Conservation (phyloP, 1,140 invertebrate genomes). For the Nephila pilipes region DNA sequence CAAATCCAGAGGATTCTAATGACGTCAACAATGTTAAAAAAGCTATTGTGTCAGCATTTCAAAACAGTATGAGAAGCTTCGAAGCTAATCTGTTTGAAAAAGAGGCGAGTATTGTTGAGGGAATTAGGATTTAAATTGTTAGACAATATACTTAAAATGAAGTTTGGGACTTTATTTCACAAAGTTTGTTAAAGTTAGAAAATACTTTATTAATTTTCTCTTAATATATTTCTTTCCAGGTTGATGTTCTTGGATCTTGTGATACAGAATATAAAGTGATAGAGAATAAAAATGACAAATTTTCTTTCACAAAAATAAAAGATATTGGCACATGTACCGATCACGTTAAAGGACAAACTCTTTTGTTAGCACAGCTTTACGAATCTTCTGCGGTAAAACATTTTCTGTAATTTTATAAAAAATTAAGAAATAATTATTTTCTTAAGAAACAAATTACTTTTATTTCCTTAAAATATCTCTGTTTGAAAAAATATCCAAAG, state of each 20-base stretch:
- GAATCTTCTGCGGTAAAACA: constrained; percentile 62
- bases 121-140: neutral
- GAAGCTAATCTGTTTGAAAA: constrained; percentile 88
- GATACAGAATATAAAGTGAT: constrained; percentile 54
- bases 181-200: neutral
- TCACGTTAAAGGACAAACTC: constrained; percentile 46
- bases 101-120: constrained; percentile 84
- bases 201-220: neutral
- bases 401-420: neutral
- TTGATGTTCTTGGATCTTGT: constrained; percentile 63
- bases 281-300: constrained; percentile 32
- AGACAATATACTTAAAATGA: neutral
- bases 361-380: constrained; percentile 53
- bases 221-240: constrained; percentile 50
- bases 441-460: too few relatives aligned
- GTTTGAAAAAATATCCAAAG: too few relatives aligned
- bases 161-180: neutral
- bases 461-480: too few relatives aligned
- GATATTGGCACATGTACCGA: constrained; percentile 47
- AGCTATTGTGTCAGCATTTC: constrained; percentile 91
- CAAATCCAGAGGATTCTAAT: constrained; percentile 80
- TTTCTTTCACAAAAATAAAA: constrained; percentile 44
- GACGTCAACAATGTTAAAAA: constrained; percentile 94
- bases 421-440: too few relatives aligned
- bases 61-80: constrained; percentile 93